Evolutionary conservation across 2,113 vertebrate species (phyloP).

Genomic region (Cricetomys ansorgei): DNA sequence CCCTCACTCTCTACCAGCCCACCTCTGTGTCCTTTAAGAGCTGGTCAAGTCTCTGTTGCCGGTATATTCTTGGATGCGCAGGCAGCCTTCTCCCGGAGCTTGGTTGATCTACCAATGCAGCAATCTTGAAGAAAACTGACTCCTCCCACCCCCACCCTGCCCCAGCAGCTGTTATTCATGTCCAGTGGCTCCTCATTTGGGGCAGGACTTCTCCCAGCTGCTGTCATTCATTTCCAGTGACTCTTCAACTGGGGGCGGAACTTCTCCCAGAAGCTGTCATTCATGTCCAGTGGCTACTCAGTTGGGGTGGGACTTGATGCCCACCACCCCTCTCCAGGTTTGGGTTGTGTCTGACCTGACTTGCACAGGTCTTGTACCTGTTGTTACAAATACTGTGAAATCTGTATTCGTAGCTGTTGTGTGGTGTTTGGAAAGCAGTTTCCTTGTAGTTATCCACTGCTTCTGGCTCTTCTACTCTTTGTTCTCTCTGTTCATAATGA

Average conservation of each 20-base stretch:
- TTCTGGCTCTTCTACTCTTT: not conserved
- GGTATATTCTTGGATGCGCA: not conserved
- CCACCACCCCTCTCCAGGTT: not conserved
- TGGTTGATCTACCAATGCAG: not conserved
- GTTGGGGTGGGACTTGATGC: not conserved
- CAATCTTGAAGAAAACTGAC: not conserved
- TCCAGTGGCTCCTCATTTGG: too few species aligned
- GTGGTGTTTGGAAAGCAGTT: not conserved
- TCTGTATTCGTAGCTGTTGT: not conserved
- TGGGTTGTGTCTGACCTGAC: not conserved
- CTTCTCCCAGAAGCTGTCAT: not conserved
- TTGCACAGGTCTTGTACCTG: not conserved
- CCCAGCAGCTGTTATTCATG: not conserved
- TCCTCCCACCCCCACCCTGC: too few species aligned
- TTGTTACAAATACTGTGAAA: not conserved
- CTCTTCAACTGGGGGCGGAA: too few species aligned
- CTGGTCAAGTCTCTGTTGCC: not conserved
- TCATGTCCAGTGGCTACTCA: too few species aligned
- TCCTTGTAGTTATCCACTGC: not conserved
- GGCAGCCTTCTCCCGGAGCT: not conserved
- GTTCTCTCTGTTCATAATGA: not conserved
- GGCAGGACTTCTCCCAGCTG: not conserved
- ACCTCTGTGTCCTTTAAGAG: not conserved
- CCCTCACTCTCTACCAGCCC: not conserved
- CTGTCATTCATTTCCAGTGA: not conserved